phyloP scores from a whole-genome alignment of 2,797 vertebrate species.

The Sebastes kiyomatsui region DNA sequence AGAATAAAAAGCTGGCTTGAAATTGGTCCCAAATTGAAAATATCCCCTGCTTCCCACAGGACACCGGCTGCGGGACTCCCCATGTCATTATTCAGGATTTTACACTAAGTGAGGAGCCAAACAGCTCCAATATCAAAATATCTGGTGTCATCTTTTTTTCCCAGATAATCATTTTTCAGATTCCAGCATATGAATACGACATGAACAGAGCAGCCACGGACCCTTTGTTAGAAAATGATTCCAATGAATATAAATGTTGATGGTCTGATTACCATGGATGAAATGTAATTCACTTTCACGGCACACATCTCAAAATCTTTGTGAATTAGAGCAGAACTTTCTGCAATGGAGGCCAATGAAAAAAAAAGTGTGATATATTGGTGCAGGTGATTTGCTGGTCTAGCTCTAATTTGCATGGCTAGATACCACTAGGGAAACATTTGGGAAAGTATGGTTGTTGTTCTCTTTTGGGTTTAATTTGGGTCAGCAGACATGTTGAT shows the following conservation, averaged over 20 bases:
- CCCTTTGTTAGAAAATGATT: neutral
- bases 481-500: neutral
- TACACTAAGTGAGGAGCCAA: constrained; percentile 7
- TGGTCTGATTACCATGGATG: neutral
- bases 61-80: neutral
- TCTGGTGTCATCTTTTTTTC: constrained; percentile 5
- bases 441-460: neutral
- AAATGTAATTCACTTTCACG: neutral
- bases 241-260: neutral
- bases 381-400: neutral
- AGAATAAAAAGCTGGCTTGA: constrained; percentile 22
- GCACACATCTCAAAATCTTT: neutral
- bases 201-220: neutral
- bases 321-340: neutral
- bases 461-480: neutral
- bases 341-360: neutral
- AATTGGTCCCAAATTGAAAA: constrained; percentile 33
- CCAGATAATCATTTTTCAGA: neutral
- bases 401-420: neutral
- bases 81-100: constrained; percentile 13
- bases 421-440: neutral
- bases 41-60: constrained; percentile 7
- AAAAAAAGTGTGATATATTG: neutral
- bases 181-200: neutral
- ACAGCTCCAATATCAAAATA: neutral